These are phyloP conservation scores for Pseudoips prasinana DNA, from an alignment of 2,888 invertebrate species.

Conservation along the genomic window DNA sequence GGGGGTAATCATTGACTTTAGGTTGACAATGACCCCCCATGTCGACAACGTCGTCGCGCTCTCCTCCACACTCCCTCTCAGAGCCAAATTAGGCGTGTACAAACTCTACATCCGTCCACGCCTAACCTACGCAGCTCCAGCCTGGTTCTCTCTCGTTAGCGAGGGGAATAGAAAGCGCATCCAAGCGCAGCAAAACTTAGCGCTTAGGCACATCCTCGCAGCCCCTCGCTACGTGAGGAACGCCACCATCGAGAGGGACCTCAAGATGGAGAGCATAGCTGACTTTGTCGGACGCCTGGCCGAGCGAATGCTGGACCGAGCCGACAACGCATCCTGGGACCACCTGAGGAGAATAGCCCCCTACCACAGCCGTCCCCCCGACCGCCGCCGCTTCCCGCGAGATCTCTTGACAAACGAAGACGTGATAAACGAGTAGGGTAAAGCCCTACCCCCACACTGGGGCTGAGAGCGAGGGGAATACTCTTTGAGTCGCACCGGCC, in stretches of 20 bases:
- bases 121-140: conserved; percentile 17
- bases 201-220: not conserved
- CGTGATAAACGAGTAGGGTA: too few species aligned
- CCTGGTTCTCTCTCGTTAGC: conserved; percentile 7
- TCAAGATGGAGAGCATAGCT: conserved; percentile 2
- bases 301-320: conserved; percentile 9
- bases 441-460: too few species aligned
- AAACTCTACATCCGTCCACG: conserved; percentile 20
- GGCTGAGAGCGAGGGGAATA: too few species aligned
- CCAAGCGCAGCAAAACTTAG: not conserved
- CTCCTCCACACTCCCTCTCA: conserved; percentile 16
- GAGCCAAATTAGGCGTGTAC: conserved; percentile 20
- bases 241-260: conserved; percentile 5
- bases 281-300: conserved; percentile 7
- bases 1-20: conserved; percentile 20
- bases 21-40: conserved; percentile 19
- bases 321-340: not conserved
- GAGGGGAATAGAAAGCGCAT: not conserved
- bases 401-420: too few species aligned
- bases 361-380: conserved; percentile 1
- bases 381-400: too few species aligned
- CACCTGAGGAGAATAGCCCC: not conserved
- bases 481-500: not conserved
- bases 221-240: conserved; percentile 7
- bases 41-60: conserved; percentile 8